Base-by-base conservation (phyloP, 1,140 invertebrate species). In the Goniozus legneri region DNA sequence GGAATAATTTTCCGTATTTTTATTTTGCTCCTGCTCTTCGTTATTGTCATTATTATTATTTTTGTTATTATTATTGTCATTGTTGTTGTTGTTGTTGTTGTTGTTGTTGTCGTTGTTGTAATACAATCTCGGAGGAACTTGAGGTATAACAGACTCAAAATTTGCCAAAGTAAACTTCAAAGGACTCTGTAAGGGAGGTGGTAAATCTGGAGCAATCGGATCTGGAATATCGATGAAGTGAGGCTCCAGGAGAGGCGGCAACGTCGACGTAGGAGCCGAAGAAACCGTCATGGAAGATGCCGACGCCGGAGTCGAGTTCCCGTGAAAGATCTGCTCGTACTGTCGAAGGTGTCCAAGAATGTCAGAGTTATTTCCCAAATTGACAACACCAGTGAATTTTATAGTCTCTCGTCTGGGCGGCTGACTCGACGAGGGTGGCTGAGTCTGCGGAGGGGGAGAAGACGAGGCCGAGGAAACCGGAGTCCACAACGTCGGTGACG, bases 241-340 rank as follows among this genome's bases (percentile, higher is more conserved):
- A 1, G 60, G 60, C 10, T 50, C 32, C 0, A 39, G 20, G 1
- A 62, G 12, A 3, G 58, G 49, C 14, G 37, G 34, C 2, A 2
- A 31, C 0, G 42, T 13, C n/a, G 39, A 12, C 1, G 24, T 10
- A 1, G 45, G 32, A 20, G 20, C 18, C 32, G 32, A 8, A 2
- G 33, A 6, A 22, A 22, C 3, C 19, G 44, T 2, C 39, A 38
- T n/a, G 15, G 44, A 2, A 30, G 44, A 30, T 3, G 46, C 31
- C 6, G 52, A 7, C 1, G 56, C 42, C 0, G 36, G 30, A 3
- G 52, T 53, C 12, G 24, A 19, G 12, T 38, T 16, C 1, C 57
- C 56, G 41, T 76, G 74, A 15, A 76, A 76, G 0, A 75, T 35
- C 19, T 43, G 52, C 35, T 76, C 71, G 33, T 76, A 76, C n/a